These are phyloP conservation scores for Paradoxurus hermaphroditus DNA, from an alignment of 2,113 vertebrate genomes.

Conservation along the genomic window DNA sequence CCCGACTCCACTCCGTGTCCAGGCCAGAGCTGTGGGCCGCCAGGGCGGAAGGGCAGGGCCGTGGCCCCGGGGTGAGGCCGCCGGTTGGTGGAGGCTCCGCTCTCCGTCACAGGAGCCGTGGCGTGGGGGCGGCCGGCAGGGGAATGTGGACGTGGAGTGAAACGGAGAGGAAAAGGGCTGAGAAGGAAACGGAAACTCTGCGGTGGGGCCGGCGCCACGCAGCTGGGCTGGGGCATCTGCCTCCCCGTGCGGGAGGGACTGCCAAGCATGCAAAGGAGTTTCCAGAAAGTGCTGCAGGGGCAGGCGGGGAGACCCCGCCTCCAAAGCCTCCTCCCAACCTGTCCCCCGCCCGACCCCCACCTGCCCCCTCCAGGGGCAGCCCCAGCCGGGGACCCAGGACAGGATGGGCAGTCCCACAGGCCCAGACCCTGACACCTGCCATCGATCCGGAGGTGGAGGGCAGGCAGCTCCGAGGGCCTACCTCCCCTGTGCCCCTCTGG, in stretches of 20 bases:
- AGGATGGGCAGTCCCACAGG: too few relatives aligned
- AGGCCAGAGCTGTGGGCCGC: background rate
- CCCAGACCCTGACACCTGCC: background rate
- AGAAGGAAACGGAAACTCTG: background rate
- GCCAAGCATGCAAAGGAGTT: background rate
- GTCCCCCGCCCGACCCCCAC: background rate
- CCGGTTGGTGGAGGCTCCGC: background rate
- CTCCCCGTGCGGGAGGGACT: background rate
- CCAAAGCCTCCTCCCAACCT: background rate
- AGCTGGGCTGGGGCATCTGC: background rate
- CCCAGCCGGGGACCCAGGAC: background rate
- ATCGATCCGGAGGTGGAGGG: background rate
- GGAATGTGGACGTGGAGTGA: background rate
- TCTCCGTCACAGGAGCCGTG: background rate
- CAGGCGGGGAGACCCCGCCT: background rate
- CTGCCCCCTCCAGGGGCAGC: background rate
- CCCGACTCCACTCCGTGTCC: background rate
- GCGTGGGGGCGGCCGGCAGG: background rate
- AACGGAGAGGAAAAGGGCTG: background rate
- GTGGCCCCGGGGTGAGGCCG: background rate
- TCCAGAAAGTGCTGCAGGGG: background rate
- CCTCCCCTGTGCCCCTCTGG: background rate
- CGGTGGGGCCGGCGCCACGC: too few relatives aligned
- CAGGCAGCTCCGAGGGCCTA: rapidly evolving
- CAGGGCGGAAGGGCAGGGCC: too few relatives aligned